These are phyloP conservation scores for Chaetogeoica ovagalla DNA, from an alignment of 2,888 invertebrate species.

Conservation along the genomic window DNA sequence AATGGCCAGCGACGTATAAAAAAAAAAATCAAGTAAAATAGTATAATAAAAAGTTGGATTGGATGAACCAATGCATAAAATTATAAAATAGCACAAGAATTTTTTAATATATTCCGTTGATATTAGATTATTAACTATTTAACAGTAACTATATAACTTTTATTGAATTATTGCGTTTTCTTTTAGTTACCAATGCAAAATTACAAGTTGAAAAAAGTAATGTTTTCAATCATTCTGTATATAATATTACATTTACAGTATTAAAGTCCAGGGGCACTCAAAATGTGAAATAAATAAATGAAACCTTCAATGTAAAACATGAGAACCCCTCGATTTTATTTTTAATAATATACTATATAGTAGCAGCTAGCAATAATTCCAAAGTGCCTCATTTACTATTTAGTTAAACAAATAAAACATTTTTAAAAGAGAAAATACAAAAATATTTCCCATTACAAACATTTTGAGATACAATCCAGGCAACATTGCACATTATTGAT, in stretches of 20 bases:
- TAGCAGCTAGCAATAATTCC: neutral
- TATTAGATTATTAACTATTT: too few species aligned
- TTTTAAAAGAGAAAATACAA: neutral
- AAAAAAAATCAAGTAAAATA: too few species aligned
- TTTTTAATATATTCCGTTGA: too few species aligned
- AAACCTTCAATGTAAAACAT: neutral
- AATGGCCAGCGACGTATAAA: too few species aligned
- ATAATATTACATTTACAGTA: neutral
- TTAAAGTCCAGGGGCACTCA: conserved; percentile 19
- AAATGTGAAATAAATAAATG: neutral
- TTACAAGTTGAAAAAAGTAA: neutral
- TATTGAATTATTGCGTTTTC: neutral
- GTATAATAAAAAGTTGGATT: too few species aligned
- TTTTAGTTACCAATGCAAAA: neutral
- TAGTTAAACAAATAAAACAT: neutral
- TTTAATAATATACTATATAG: neutral
- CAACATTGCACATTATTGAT: conserved; percentile 40
- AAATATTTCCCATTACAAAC: neutral
- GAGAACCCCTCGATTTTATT: neutral
- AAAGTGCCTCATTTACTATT: neutral
- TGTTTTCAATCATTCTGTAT: conserved; percentile 6
- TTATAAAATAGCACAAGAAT: too few species aligned
- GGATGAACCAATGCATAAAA: too few species aligned
- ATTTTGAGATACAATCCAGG: conserved; percentile 12
- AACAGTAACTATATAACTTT: too few species aligned